Evolutionary conservation across 2,888 invertebrate genomes (phyloP).

Genomic region (Drosophila infuscata): DNA sequence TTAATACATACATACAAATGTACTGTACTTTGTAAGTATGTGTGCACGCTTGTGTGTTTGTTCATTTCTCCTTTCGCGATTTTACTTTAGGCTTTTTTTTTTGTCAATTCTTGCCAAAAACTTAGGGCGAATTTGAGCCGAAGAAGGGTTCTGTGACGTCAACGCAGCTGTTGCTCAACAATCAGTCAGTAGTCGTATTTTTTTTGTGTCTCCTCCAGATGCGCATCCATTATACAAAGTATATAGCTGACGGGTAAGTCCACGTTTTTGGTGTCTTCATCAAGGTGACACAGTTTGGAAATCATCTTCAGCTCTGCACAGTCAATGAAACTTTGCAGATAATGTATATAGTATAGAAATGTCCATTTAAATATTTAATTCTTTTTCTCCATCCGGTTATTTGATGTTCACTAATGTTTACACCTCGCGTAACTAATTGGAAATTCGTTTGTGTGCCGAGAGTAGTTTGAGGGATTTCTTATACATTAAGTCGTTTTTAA

Average conservation of each 20-base stretch:
- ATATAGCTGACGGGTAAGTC: conserved; percentile 23
- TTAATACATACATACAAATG: conserved; percentile 3
- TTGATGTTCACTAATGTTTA: conserved; percentile 53
- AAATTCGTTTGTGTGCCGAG: conserved; percentile 7
- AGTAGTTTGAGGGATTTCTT: not conserved
- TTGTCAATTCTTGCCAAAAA: conserved; percentile 63
- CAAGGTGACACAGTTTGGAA: conserved; percentile 69
- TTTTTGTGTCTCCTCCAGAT: conserved; percentile 40
- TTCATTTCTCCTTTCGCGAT: conserved; percentile 48
- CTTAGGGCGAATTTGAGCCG: conserved; percentile 41
- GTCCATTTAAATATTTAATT: conserved; percentile 63
- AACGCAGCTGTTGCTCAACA: conserved; percentile 70
- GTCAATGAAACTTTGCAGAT: conserved; percentile 50
- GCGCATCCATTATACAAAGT: conserved; percentile 46
- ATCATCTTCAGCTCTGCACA: conserved; percentile 5
- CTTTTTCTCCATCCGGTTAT: conserved; percentile 68
- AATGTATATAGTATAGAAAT: conserved; percentile 23
- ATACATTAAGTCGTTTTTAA: not conserved
- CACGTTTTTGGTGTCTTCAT: conserved; percentile 20
- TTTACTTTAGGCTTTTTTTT: conserved; percentile 36
- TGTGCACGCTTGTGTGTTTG: conserved; percentile 11
- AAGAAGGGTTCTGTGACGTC: conserved; percentile 62
- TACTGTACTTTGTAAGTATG: conserved; percentile 12
- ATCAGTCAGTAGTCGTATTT: conserved; percentile 44
- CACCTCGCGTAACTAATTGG: conserved; percentile 24